A percentile compares a stretch with the other conserved stretches of the same genome.
phyloP scores from a whole-genome alignment of 2,113 vertebrate species.

The Amblyornis subalaris region DNA sequence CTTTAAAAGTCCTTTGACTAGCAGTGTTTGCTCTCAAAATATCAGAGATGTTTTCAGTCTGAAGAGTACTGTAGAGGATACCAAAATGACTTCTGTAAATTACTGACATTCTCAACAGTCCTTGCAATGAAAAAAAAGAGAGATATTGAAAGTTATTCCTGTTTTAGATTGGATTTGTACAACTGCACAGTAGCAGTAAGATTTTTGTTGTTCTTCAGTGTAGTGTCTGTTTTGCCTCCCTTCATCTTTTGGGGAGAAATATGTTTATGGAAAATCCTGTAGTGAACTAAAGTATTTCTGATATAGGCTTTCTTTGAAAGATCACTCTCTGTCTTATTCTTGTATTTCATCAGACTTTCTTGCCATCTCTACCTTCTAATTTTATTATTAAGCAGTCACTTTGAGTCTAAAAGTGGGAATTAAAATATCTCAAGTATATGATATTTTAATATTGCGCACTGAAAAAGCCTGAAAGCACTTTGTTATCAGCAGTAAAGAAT shows the following conservation, averaged over 20 bases:
- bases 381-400: not conserved
- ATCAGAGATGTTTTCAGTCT: not conserved
- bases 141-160: not conserved
- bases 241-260: not conserved
- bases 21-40: slow-evolving; percentile 1
- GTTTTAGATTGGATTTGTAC: not conserved
- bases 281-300: not conserved
- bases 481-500: not conserved
- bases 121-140: not conserved
- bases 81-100: not conserved
- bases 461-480: not conserved
- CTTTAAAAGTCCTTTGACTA: not conserved
- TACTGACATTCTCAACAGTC: not conserved
- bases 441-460: not conserved
- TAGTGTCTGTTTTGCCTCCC: not conserved
- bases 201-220: not conserved
- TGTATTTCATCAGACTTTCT: not conserved
- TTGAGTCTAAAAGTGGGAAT: not conserved
- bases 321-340: not conserved
- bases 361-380: not conserved
- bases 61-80: not conserved
- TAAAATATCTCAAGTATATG: not conserved
- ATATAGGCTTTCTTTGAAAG: not conserved
- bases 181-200: not conserved
- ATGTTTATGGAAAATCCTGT: not conserved